Conservation (phyloP, 2,113 vertebrate genomes). For the Leuciscus idus region DNA sequence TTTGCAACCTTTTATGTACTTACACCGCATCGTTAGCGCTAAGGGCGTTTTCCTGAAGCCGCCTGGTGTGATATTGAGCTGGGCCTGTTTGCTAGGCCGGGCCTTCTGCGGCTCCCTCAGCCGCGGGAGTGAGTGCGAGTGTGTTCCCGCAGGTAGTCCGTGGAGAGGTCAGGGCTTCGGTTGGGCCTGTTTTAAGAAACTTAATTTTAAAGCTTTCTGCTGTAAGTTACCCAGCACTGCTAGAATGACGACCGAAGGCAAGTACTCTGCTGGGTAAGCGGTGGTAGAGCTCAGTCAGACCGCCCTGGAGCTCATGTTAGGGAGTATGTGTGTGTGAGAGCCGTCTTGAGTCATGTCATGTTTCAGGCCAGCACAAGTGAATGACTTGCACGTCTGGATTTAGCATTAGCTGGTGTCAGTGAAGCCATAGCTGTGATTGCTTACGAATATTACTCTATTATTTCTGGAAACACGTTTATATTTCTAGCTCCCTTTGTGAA, state of each 20-base stretch:
- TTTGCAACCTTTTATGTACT: constrained; percentile 31
- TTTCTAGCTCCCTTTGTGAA: background rate
- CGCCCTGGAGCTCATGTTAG: constrained; percentile 32
- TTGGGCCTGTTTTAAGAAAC: constrained; percentile 42
- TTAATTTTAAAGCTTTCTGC: background rate
- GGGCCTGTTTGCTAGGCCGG: constrained; percentile 6
- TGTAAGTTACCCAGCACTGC: background rate
- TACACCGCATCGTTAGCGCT: background rate
- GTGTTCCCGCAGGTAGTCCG: constrained; percentile 46
- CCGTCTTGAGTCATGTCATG: constrained; percentile 54
- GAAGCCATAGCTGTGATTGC: constrained; percentile 21
- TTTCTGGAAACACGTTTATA: constrained; percentile 2
- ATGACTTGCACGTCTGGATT: constrained; percentile 62
- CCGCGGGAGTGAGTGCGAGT: constrained; percentile 32
- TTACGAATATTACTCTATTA: background rate
- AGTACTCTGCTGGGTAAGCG: constrained; percentile 5
- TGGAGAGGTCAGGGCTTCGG: constrained; percentile 44
- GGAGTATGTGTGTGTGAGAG: constrained; percentile 9
- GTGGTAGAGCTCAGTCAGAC: background rate
- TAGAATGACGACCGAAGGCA: background rate
- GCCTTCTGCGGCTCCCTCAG: background rate
- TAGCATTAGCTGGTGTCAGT: constrained; percentile 49
- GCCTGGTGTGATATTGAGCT: background rate
- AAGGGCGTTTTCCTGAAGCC: background rate
- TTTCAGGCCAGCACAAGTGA: constrained; percentile 53